phyloP scores from a whole-genome alignment of 2,113 vertebrate species.

The Mustela nigripes region DNA sequence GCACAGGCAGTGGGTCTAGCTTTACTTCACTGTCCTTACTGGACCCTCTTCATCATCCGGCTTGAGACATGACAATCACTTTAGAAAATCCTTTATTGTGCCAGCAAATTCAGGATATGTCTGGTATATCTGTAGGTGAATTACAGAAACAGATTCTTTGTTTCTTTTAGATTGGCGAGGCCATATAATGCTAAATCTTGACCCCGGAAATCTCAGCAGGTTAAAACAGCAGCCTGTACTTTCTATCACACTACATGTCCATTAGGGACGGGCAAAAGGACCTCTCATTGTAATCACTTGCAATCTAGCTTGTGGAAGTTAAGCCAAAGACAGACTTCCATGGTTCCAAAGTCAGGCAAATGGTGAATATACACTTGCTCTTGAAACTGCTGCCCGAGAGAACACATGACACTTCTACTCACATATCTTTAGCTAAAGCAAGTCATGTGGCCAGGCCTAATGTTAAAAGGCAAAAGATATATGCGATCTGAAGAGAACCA shows the following conservation, averaged over 20 bases:
- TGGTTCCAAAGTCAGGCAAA: not conserved
- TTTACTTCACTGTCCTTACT: not conserved
- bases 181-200: not conserved
- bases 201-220: conserved; percentile 14
- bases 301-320: not conserved
- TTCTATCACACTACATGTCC: not conserved
- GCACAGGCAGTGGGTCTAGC: not conserved
- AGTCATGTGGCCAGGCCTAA: not conserved
- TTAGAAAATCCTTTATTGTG: not conserved
- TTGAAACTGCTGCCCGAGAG: not conserved
- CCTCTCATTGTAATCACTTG: not conserved
- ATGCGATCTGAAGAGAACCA: not conserved
- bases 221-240: not conserved
- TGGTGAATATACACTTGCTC: not conserved
- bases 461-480: not conserved
- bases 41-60: not conserved
- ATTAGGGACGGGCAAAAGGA: not conserved
- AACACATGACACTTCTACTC: not conserved
- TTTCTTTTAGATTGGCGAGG: not conserved
- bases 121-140: not conserved
- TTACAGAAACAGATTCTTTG: not conserved
- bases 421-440: not conserved
- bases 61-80: not conserved
- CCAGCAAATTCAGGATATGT: not conserved
- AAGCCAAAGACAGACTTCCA: not conserved